These are phyloP conservation scores for Artibeus jamaicensis DNA, from an alignment of 2,797 vertebrate species.

Conservation along the genomic window DNA sequence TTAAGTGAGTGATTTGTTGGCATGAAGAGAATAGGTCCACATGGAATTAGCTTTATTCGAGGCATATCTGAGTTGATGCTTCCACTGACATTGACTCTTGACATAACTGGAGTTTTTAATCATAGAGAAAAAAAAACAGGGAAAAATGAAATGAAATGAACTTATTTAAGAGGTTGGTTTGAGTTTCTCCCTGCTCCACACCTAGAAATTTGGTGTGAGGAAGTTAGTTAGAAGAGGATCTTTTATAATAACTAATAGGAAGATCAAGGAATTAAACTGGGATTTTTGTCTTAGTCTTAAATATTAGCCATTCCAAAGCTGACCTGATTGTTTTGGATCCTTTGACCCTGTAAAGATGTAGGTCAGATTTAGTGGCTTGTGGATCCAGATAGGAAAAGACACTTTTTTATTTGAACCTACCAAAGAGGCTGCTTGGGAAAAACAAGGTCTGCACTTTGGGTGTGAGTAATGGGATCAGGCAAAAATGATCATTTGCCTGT, in stretches of 20 bases:
- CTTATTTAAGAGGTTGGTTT: neutral
- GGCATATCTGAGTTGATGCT: neutral
- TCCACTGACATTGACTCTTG: neutral
- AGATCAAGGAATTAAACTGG: neutral
- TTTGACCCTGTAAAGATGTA: slow-evolving; percentile 27
- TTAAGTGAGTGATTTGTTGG: neutral
- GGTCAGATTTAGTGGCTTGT: neutral
- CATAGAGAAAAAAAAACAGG: neutral
- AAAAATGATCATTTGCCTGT: neutral
- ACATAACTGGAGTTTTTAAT: neutral
- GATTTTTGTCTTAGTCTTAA: slow-evolving; percentile 10
- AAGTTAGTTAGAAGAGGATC: neutral
- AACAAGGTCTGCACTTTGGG: neutral
- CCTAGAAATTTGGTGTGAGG: neutral
- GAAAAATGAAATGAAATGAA: neutral
- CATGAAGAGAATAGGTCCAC: neutral
- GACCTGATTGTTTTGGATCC: slow-evolving; percentile 5
- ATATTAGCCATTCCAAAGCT: neutral
- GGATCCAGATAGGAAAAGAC: slow-evolving; percentile 8
- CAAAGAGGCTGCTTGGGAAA: neutral
- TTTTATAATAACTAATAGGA: neutral
- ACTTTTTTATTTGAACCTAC: slow-evolving; percentile 45
- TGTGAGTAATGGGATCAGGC: neutral
- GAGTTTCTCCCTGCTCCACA: neutral
- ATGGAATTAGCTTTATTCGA: neutral